Evolutionary conservation across 2,113 vertebrate genomes (phyloP), one percentile per base, ranked within the genome.

Genomic region (Ageneiosus marmoratus): DNA sequence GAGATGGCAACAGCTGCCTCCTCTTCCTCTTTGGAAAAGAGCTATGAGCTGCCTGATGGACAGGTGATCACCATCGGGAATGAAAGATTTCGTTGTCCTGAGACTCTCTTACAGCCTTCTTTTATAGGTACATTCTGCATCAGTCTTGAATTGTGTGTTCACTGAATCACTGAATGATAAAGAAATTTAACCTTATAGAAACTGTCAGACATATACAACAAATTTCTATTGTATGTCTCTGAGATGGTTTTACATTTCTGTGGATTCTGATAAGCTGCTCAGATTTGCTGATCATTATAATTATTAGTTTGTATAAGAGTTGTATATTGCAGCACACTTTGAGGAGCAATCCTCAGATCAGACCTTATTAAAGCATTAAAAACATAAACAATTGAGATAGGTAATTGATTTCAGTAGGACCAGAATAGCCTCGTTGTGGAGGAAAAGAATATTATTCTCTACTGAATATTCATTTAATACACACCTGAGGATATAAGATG

Each of bases 21-120:
- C 80, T 98, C 97, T 3, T 98, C 97, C 77, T 98, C 97, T 79
- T 88, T 98, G 93, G 97, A 98, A 90, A 98, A 99, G 90, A 97
- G 96, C 92, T 98, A 98, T 63, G 97, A 98, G 88, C 83, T 99
- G 88, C 97, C 97, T 0, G 96, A 99, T 53, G 96, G 97, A 48
- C 97, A 98, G 90, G 97, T 99, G 86, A 98, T 99, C 93, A 98
- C 97, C 70, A 98, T 98, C 2, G 97, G 97, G 88, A 99, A 98
- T 0, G 96, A 98, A 90, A 96, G 97, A 83, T 99, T 99, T 94
- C 96, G 96, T 86, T 99, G 97, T 88, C 97, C 97, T 0, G 97
- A 98, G 92, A 98, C 97, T 0, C 94, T 98, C 82, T 98, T 99
- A 93, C 97, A 98, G 89, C 97, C 97, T 3, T 98, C 97, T 3